Evolutionary conservation across 2,113 vertebrate genomes (phyloP).

Genomic region (Pagrus major): DNA sequence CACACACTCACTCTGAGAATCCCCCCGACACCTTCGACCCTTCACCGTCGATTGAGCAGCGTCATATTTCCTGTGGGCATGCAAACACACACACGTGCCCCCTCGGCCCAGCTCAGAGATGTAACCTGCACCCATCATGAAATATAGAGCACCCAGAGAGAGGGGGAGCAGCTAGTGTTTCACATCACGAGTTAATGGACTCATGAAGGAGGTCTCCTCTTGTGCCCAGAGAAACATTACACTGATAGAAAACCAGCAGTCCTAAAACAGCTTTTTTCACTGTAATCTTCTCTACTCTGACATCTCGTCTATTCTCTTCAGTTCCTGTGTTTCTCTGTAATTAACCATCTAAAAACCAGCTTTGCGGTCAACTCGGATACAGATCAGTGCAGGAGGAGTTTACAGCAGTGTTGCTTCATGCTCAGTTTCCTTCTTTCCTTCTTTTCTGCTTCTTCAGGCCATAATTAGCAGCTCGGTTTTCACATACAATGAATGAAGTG

Average conservation of each 20-base stretch:
- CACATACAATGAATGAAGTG: background rate
- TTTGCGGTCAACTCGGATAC: background rate
- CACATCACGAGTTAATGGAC: slow-evolving; percentile 58
- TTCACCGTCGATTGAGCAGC: background rate
- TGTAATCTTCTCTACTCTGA: background rate
- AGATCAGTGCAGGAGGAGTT: background rate
- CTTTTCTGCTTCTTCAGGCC: background rate
- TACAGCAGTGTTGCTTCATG: background rate
- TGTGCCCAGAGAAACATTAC: slow-evolving; percentile 14
- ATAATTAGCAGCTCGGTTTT: background rate
- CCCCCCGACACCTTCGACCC: slow-evolving; percentile 38
- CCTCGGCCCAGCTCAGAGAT: slow-evolving; percentile 20
- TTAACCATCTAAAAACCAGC: background rate
- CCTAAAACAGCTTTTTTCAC: background rate
- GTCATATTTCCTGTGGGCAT: slow-evolving; percentile 42
- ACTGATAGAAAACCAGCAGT: background rate
- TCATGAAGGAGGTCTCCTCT: slow-evolving; percentile 42
- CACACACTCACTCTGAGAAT: slow-evolving; percentile 14
- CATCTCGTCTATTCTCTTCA: background rate
- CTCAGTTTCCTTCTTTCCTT: background rate
- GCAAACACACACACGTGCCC: background rate
- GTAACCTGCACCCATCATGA: slow-evolving; percentile 71
- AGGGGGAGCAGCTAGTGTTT: slow-evolving; percentile 48
- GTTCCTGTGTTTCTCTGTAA: background rate
- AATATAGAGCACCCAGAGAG: slow-evolving; percentile 62